phyloP scores from a whole-genome alignment of 92 coral and sea anemone genomes.

The Siderastrea radians region DNA sequence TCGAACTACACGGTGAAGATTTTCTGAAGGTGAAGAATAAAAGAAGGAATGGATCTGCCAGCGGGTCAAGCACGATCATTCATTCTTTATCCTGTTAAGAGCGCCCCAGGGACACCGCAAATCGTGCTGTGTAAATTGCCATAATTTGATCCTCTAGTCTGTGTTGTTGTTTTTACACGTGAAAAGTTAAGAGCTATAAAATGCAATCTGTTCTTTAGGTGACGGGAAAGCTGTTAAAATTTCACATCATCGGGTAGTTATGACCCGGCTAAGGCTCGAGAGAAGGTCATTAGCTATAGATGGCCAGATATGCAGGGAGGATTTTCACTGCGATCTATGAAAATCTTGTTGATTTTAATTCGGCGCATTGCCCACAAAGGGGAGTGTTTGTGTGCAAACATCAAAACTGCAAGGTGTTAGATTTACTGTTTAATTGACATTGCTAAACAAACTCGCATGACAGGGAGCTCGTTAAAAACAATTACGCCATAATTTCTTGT shows the following conservation, averaged over 20 bases:
- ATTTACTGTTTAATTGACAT: constrained; percentile 68
- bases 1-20: not conserved
- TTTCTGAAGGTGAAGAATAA: not conserved
- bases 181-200: constrained; percentile 47
- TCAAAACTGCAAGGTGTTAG: constrained; percentile 56
- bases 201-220: constrained; percentile 47
- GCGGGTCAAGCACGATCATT: constrained; percentile 24
- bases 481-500: constrained; percentile 77
- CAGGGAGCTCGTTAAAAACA: constrained; percentile 78
- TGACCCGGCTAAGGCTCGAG: constrained; percentile 48
- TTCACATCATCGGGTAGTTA: constrained; percentile 59
- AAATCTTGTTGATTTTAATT: not conserved
- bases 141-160: constrained; percentile 38
- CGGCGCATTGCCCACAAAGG: constrained; percentile 5
- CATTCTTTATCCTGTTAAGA: constrained; percentile 36
- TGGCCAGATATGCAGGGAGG: constrained; percentile 30
- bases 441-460: constrained; percentile 77
- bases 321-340: not conserved
- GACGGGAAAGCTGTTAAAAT: constrained; percentile 46
- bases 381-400: constrained; percentile 47
- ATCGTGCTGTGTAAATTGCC: constrained; percentile 40
- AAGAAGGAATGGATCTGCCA: not conserved
- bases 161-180: constrained; percentile 41
- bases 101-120: constrained; percentile 30
- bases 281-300: constrained; percentile 55